Base-by-base conservation (phyloP, 2,888 invertebrate genomes). In the Melanophora roralis region DNA sequence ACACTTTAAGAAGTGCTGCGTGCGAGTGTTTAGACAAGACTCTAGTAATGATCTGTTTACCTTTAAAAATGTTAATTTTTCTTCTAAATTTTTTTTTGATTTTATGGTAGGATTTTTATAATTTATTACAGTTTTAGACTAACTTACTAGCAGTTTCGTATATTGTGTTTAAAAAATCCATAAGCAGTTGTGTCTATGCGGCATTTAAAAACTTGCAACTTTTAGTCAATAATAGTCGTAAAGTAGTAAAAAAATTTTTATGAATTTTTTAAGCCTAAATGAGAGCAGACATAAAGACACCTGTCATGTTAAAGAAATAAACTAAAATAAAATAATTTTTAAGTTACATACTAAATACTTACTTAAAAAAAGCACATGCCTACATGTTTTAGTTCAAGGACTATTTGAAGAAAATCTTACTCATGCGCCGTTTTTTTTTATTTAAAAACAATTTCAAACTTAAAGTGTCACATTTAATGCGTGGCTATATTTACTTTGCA, bases 11-110 rank as follows among this genome's bases (percentile, higher is more conserved):
- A 71, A 67, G 67, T 62, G 27, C 71, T 67, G 51, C 59, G 32
- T 67, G 51, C 59, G 32, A 40, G 47, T 57, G 47, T 32, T 55
- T 9, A 53, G 62, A 23, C 62, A 62, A 40, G 47, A 51, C 43
- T n/a, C n/a, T 72, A 21, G 57, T 38, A 68, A 69, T 71, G 67
- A n/a, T n/a, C n/a, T n/a, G 67, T 55, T 72, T 71, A 53, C 79
- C 59, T 71, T 59, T 60, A 53, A 75, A 80, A 80, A 76, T 80
- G 80, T 73, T 73, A 80, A 80, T 80, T 80, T 76, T 80, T 71
- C 69, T 65, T 78, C 27, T 27, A 6, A 5, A 64, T 34, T 45
- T 34, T 51, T 57, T 67, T 65, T 34, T 60, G 2, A n/a, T 71
- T 67, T 65, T 59, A 65, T 75, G 69, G 43, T 53, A 47, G 34